These are phyloP conservation scores for Chloroclystis v-ata DNA, from an alignment of 2,888 invertebrate species.

Conservation along the genomic window DNA sequence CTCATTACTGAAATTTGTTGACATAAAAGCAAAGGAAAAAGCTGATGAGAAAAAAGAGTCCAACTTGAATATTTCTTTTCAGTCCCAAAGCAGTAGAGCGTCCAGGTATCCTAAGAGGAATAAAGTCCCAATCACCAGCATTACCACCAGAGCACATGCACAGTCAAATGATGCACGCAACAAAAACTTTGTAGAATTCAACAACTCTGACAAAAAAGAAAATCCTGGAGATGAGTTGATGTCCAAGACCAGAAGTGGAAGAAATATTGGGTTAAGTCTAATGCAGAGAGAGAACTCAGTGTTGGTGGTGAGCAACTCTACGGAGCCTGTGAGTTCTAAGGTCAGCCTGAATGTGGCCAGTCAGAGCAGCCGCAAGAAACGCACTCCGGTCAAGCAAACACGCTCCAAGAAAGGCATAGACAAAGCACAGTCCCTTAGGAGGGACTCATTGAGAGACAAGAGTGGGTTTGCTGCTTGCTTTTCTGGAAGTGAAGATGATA, in stretches of 20 bases:
- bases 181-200: constrained; percentile 40
- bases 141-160: constrained; percentile 3
- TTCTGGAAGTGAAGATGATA: constrained; percentile 67
- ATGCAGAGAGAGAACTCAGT: constrained; percentile 52
- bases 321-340: constrained; percentile 53
- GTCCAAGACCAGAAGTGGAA: constrained; percentile 58
- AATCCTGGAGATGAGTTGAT: constrained; percentile 46
- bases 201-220: constrained; percentile 52
- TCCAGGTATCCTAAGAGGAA: constrained; percentile 60
- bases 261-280: constrained; percentile 43
- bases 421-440: constrained; percentile 37
- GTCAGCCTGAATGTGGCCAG: constrained; percentile 56
- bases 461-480: constrained; percentile 68
- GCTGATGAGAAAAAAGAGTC: constrained; percentile 30
- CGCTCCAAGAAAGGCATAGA: constrained; percentile 39
- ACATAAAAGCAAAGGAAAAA: constrained; percentile 36
- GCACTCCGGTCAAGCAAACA: constrained; percentile 31
- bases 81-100: constrained; percentile 47
- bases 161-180: neutral
- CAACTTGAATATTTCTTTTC: constrained; percentile 51
- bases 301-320: constrained; percentile 50
- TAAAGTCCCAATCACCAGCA: constrained; percentile 30
- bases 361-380: constrained; percentile 34
- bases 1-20: constrained; percentile 57
- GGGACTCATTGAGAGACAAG: constrained; percentile 53